A percentile compares a stretch with the other conserved stretches of the same genome.
Evolutionary conservation across 2,888 invertebrate genomes (phyloP).

Genomic region (Acanthosepion esculentum): DNA sequence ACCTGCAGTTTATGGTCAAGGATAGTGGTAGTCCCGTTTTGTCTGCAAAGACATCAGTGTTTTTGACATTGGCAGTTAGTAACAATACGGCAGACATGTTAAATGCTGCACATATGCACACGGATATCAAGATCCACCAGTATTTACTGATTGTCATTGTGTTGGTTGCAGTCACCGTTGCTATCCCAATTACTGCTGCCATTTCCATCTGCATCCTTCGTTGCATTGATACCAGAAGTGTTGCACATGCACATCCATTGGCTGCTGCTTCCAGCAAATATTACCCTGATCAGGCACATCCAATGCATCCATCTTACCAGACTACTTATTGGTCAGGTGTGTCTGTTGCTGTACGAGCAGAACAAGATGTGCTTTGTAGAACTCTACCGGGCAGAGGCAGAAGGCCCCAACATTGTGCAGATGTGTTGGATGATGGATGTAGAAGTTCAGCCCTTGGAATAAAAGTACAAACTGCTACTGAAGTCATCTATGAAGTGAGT

Average conservation of each 20-base stretch:
- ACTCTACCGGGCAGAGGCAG: not conserved
- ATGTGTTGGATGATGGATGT: not conserved
- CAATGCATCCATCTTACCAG: not conserved
- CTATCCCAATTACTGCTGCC: not conserved
- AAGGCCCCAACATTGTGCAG: not conserved
- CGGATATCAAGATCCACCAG: not conserved
- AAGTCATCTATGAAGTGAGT: not conserved
- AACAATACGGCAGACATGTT: not conserved
- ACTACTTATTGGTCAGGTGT: not conserved
- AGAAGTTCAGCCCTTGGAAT: not conserved
- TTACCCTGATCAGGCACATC: not conserved
- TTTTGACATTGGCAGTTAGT: not conserved
- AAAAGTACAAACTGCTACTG: not conserved
- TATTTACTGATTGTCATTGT: not conserved
- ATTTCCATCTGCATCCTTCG: constrained; percentile 2
- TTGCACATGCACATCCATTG: not conserved
- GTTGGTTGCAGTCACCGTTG: not conserved
- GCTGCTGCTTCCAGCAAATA: not conserved
- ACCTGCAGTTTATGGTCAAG: not conserved
- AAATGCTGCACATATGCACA: not conserved
- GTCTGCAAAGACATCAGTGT: not conserved
- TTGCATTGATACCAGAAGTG: constrained; percentile 2
- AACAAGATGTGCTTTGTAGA: constrained; percentile 2
- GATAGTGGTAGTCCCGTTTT: not conserved
- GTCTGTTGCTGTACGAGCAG: not conserved